A percentile compares a stretch with the other conserved stretches of the same genome.
Evolutionary conservation across 23 tunicate genomes (phyloP).

Genomic region (Phallusia fumigata): DNA sequence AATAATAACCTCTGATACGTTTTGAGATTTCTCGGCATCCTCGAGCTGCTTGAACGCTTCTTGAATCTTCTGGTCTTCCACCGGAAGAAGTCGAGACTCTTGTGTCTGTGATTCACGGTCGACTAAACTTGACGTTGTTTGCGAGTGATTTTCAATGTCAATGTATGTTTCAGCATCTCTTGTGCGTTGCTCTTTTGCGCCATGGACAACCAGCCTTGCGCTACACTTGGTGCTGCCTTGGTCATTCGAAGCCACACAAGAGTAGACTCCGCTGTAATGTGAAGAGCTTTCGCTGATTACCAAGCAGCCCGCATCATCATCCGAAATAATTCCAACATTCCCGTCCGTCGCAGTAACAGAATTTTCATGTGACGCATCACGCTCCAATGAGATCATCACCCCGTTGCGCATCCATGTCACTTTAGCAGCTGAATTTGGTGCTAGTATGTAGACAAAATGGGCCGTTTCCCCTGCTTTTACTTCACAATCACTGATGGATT

Average conservation of each 20-base stretch:
- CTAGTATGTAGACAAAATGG: conserved; percentile 78
- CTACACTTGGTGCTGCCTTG: conserved; percentile 79
- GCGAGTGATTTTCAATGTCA: background rate
- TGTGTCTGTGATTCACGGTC: conserved; percentile 58
- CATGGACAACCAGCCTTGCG: conserved; percentile 51
- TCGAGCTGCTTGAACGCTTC: conserved; percentile 53
- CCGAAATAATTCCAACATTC: conserved; percentile 66
- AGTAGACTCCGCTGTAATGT: conserved; percentile 74
- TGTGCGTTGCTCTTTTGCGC: background rate
- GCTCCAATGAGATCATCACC: conserved; percentile 11
- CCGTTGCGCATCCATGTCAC: conserved; percentile 75
- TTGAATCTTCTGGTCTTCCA: conserved; percentile 44
- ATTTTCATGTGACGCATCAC: no score
- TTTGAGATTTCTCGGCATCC: conserved; percentile 42
- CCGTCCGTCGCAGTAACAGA: conserved; percentile 21
- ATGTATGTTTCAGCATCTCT: background rate
- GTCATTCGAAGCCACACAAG: conserved; percentile 82
- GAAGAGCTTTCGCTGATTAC: conserved; percentile 67
- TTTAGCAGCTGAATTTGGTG: conserved; percentile 33
- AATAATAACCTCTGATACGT: conserved; percentile 38
- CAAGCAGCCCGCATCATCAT: conserved; percentile 84
- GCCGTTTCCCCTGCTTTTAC: conserved; percentile 75
- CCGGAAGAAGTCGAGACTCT: conserved; percentile 37
- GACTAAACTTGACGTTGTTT: background rate
- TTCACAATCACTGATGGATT: conserved; percentile 59